Conservation (phyloP, 1,140 invertebrate species). For the Oryctes rhinoceros region DNA sequence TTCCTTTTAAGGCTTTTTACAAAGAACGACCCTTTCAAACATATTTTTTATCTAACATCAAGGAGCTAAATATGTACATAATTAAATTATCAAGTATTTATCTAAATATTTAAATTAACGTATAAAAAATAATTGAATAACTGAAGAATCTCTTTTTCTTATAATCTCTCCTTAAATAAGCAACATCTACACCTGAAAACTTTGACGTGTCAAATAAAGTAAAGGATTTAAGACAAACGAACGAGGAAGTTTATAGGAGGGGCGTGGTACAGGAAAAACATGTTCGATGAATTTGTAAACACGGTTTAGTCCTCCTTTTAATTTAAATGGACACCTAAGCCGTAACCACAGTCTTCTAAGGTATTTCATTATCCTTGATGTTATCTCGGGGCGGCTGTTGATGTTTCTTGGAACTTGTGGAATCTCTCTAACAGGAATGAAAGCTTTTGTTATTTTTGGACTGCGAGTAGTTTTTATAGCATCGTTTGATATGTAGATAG, state of each 20-base stretch:
- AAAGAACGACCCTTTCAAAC: not conserved
- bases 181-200: not conserved
- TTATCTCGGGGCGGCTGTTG: constrained; percentile 28
- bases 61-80: constrained; percentile 11
- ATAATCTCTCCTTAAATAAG: not conserved
- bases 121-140: constrained; percentile 15
- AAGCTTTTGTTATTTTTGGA: constrained; percentile 25
- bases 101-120: not conserved
- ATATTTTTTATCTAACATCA: not conserved
- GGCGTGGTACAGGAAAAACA: constrained; percentile 5
- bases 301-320: constrained; percentile 13
- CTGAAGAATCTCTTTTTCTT: not conserved
- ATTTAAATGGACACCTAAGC: constrained; percentile 30
- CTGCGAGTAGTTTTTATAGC: not conserved
- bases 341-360: constrained; percentile 1
- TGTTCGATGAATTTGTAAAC: constrained; percentile 31
- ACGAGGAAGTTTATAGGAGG: not conserved
- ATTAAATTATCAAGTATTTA: not conserved
- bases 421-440: not conserved
- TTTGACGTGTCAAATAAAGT: constrained; percentile 2
- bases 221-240: not conserved
- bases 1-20: not conserved
- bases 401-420: constrained; percentile 29
- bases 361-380: constrained; percentile 27
- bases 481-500: not conserved